Conservation (phyloP, 1,140 invertebrate genomes). For the Andrena cerasifolii region DNA sequence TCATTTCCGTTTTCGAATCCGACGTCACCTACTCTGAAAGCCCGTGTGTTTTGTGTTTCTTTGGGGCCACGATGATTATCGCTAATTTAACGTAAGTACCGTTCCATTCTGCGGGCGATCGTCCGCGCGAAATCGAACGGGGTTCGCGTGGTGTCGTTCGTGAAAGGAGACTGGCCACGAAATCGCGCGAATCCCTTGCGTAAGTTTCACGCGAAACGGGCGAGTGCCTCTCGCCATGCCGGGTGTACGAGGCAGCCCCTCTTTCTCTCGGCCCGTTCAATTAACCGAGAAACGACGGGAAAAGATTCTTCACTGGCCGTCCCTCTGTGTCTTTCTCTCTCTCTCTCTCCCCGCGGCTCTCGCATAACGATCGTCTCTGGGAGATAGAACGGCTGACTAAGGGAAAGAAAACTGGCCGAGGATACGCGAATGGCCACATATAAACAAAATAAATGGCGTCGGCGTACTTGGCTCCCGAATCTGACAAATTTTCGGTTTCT, state of each 20-base stretch:
- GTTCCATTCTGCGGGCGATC: background rate
- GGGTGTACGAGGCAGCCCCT: constrained; percentile 52
- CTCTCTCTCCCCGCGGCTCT: no score
- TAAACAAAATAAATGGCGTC: constrained; percentile 73
- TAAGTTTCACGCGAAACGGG: constrained; percentile 41
- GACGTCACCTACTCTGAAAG: constrained; percentile 78
- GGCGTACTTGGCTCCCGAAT: constrained; percentile 24
- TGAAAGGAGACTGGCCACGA: constrained; percentile 66
- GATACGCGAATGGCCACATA: constrained; percentile 13
- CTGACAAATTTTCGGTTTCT: constrained; percentile 32
- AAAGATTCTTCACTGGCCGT: background rate
- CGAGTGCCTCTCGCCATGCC: constrained; percentile 47
- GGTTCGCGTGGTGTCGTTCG: constrained; percentile 64
- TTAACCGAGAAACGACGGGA: constrained; percentile 15
- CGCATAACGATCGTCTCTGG: background rate
- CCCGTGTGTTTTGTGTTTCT: constrained; percentile 79
- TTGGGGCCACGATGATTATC: constrained; percentile 79
- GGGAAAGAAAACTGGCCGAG: background rate
- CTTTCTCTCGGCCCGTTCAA: constrained; percentile 24
- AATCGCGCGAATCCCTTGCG: constrained; percentile 66
- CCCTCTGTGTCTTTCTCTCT: background rate
- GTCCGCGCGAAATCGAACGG: no score
- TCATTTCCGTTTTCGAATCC: constrained; percentile 78
- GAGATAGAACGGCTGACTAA: constrained; percentile 14
- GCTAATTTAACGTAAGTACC: constrained; percentile 79